A percentile compares a stretch with the other conserved stretches of the same genome.
phyloP scores from a whole-genome alignment of 2,888 invertebrate genomes.

The Scaptomyza cyrtandrae region DNA sequence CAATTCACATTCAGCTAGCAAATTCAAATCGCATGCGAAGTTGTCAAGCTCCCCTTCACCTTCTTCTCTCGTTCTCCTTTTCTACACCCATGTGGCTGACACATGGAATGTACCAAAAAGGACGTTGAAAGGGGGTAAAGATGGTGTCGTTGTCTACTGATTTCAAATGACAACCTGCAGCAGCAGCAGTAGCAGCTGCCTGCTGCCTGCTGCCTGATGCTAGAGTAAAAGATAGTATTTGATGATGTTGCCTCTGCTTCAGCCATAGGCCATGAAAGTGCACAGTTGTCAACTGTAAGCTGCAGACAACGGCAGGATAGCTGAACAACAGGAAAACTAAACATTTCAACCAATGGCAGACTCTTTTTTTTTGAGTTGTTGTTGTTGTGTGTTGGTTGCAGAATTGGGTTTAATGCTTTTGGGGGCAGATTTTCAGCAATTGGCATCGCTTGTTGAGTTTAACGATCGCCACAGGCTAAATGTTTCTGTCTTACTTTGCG shows the following conservation, averaged over 20 bases:
- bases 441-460: conserved; percentile 53
- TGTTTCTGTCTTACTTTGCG: conserved; percentile 20
- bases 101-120: neutral
- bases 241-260: conserved; percentile 38
- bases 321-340: conserved; percentile 6
- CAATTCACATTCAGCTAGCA: conserved; percentile 14
- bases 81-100: neutral
- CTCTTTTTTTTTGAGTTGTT: neutral
- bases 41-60: neutral
- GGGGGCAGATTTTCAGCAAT: conserved; percentile 18
- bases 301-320: conserved; percentile 27
- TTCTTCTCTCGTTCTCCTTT: neutral
- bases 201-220: conserved; percentile 11
- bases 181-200: conserved; percentile 27
- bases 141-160: conserved; percentile 55
- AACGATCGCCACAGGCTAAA: conserved; percentile 65
- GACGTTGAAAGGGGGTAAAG: neutral
- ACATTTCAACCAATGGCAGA: neutral
- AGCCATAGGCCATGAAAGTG: conserved; percentile 70
- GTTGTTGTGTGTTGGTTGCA: conserved; percentile 5
- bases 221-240: conserved; percentile 45
- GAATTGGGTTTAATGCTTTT: conserved; percentile 11
- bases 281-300: conserved; percentile 70
- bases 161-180: conserved; percentile 67
- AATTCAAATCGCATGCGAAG: conserved; percentile 49